Percentiles rank a stretch among this genome's conserved stretches.
Conservation (phyloP, 2,888 invertebrate genomes). For the Tigriopus californicus region DNA sequence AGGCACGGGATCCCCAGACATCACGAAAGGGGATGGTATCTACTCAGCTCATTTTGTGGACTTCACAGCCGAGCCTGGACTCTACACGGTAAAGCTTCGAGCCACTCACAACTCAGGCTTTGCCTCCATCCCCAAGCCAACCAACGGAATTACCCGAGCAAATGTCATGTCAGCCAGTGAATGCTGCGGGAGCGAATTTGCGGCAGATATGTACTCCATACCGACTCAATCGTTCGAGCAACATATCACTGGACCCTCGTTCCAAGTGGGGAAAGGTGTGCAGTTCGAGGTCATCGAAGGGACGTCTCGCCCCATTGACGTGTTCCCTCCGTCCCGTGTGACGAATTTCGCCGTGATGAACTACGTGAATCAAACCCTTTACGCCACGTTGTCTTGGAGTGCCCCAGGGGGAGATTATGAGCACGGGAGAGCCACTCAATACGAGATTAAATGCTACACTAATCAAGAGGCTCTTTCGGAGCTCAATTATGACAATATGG, state of each 20-base stretch:
- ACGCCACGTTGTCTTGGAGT: conserved; percentile 20
- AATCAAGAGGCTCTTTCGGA: conserved; percentile 22
- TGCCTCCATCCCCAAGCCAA: conserved; percentile 21
- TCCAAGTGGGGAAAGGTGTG: conserved; percentile 20
- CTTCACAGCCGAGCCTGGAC: conserved; percentile 22
- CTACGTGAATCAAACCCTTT: conserved; percentile 15
- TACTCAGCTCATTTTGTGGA: conserved; percentile 28
- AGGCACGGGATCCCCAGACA: conserved; percentile 26
- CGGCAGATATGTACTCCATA: conserved; percentile 21
- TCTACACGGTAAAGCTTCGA: conserved; percentile 25
- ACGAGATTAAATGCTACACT: conserved; percentile 24
- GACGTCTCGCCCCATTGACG: conserved; percentile 14
- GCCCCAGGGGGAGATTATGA: conserved; percentile 21
- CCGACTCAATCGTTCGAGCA: conserved; percentile 23
- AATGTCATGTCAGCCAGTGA: not conserved
- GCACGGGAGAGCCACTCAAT: conserved; percentile 18
- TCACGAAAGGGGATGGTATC: conserved; percentile 28
- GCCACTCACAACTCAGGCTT: conserved; percentile 23
- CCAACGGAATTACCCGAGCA: conserved; percentile 8
- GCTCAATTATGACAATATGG: conserved; percentile 22
- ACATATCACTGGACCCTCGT: conserved; percentile 22
- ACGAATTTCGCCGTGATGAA: conserved; percentile 20
- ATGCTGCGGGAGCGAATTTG: conserved; percentile 24
- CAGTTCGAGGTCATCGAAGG: conserved; percentile 11
- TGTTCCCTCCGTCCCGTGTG: conserved; percentile 19